Base-by-base conservation (phyloP, 2,888 invertebrate species). In the Oligia latruncula region DNA sequence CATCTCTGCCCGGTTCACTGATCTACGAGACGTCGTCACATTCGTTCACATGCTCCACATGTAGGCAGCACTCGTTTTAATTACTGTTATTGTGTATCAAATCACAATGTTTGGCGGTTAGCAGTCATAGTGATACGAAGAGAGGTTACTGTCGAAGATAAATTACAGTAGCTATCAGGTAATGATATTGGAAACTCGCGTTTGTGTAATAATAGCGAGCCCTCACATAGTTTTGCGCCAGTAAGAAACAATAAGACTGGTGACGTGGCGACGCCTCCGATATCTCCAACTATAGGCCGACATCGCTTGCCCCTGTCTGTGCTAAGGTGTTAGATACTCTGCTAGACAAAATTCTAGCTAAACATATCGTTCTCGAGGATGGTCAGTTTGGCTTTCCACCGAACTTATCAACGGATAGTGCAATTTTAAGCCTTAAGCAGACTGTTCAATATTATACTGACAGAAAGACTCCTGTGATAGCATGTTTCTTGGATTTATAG, bases 1-100 rank as follows among this genome's bases (percentile, higher is more conserved):
- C 81, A 77, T 81, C 82, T 74, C 72, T 66, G 40, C 71, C 9
- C 79, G 60, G 80, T 78, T 84, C 88, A 78, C 82, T 82, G 88
- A 62, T 79, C 79, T 72, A 66, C 64, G 46, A 60, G 55, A 80
- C 72, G 55, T 49, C 73, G 13, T 76, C 58, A 62, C 52, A 52
- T 23, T 49, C 58, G 46, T 62, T 72, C 62, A 55, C 79, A 29
- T 80, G 85, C 85, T 74, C 67, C 58, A 71, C 52, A 65, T 84
- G 43, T 46, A 4, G 2, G 46, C 8, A 29, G 29, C 35, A 52
- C 62, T 35, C 13, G 49, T 35, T 66, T 46, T 67, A 52, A 76
- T 83, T 78, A 20, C 29, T 58, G 64, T 77, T 17, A 64, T 82
- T 52, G 52, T 71, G 23, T 52, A 60, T 35, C 35, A 40, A n/a